A percentile compares a stretch with the other conserved stretches of the same genome.
Conservation (phyloP, 2,888 invertebrate species). For the Apamea anceps region DNA sequence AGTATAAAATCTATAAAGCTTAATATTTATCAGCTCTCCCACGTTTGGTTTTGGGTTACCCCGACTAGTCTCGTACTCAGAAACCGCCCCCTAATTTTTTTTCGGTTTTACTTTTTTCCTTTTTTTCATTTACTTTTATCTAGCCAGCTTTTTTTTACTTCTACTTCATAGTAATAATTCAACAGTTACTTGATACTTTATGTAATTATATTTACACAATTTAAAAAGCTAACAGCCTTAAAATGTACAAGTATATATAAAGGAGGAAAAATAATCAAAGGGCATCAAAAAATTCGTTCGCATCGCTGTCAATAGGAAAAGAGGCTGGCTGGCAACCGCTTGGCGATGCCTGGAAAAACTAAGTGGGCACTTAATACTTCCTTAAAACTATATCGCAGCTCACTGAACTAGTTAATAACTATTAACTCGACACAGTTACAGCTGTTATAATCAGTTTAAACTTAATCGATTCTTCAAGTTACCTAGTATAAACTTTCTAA, state of each 20-base stretch:
- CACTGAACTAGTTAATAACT: constrained; percentile 40
- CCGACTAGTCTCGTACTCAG: neutral
- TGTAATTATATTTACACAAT: no score
- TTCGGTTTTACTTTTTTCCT: no score
- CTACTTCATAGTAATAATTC: neutral
- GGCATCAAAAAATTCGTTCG: neutral
- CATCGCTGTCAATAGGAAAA: neutral
- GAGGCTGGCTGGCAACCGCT: neutral
- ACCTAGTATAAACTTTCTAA: constrained; percentile 38
- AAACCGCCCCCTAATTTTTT: neutral
- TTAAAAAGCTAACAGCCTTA: no score
- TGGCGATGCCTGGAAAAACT: neutral
- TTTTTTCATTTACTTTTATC: neutral
- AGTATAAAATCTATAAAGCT: neutral
- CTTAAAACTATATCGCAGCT: neutral
- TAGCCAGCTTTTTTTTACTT: neutral
- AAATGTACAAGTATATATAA: no score
- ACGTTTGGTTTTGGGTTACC: neutral
- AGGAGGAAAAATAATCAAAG: neutral
- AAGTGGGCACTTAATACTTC: neutral
- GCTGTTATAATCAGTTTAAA: constrained; percentile 33
- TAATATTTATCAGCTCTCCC: neutral
- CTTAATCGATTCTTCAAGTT: constrained; percentile 48
- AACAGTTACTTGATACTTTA: neutral
- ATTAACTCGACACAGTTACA: constrained; percentile 22